Evolutionary conservation across 2,113 vertebrate genomes (phyloP).

Genomic region (Tautogolabrus adspersus): DNA sequence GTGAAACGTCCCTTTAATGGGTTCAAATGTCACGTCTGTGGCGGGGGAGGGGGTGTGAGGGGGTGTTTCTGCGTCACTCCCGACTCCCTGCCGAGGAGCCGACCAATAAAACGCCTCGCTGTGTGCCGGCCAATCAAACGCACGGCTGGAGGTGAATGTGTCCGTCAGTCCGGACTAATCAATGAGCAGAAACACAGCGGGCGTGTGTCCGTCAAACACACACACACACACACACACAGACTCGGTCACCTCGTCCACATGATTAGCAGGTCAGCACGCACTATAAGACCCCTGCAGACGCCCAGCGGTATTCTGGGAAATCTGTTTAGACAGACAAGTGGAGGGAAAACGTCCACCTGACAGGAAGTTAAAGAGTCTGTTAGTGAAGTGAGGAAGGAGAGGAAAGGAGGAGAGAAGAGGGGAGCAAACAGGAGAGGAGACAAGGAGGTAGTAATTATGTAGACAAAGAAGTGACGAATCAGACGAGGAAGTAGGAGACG

Average conservation of each 20-base stretch:
- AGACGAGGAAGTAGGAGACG: not conserved
- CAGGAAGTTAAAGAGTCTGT: conserved; percentile 13
- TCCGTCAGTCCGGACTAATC: conserved; percentile 63
- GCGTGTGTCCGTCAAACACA: conserved; percentile 21
- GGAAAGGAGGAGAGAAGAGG: not conserved
- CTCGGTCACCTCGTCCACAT: not conserved
- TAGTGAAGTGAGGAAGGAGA: not conserved
- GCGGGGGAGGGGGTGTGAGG: not conserved
- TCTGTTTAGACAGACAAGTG: conserved; percentile 1
- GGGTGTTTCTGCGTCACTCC: conserved; percentile 8
- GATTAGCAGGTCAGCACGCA: conserved; percentile 45
- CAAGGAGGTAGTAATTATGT: not conserved
- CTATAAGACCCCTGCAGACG: conserved; percentile 10
- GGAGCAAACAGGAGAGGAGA: not conserved
- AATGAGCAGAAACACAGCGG: conserved; percentile 49
- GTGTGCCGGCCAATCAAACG: conserved; percentile 52
- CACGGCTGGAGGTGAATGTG: conserved; percentile 61
- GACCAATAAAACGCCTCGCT: conserved; percentile 42
- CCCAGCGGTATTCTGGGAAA: conserved; percentile 59
- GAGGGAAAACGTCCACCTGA: conserved; percentile 9
- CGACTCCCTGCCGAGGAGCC: not conserved
- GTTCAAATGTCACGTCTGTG: conserved; percentile 34
- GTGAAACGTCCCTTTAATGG: conserved; percentile 7
- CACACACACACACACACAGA: not conserved
- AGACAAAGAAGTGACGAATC: no score